Conservation (phyloP, 2,797 vertebrate genomes). For the Dallia pectoralis region DNA sequence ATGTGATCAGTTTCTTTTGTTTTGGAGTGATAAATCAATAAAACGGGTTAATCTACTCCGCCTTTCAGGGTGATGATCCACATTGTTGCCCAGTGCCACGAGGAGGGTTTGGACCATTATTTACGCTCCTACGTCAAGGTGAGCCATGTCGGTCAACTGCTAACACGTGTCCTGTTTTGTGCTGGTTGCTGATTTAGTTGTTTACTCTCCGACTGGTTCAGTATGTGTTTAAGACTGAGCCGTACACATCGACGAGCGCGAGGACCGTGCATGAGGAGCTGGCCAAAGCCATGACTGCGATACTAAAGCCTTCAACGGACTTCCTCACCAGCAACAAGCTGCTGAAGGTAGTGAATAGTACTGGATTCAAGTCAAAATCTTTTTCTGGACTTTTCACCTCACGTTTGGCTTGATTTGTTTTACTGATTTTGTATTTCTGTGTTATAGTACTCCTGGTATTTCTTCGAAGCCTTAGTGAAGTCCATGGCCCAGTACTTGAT, state of each 20-base stretch:
- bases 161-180: background rate
- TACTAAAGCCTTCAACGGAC: conserved; percentile 96
- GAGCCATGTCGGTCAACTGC: background rate
- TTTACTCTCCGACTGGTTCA: conserved; percentile 45
- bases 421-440: conserved; percentile 39
- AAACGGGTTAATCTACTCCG: background rate
- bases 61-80: conserved; percentile 92
- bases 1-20: background rate
- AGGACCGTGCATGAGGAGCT: conserved; percentile 93
- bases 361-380: background rate
- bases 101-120: conserved; percentile 94
- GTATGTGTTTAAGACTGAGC: conserved; percentile 94
- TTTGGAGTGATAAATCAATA: background rate
- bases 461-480: conserved; percentile 97
- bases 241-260: conserved; percentile 75
- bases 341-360: conserved; percentile 84
- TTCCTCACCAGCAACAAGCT: conserved; percentile 98
- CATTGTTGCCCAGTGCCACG: conserved; percentile 95
- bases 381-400: background rate
- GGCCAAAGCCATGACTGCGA: conserved; percentile 95
- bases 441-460: conserved; percentile 97
- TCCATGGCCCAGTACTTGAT: conserved; percentile 98
- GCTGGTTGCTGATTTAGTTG: background rate
- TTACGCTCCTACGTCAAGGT: conserved; percentile 96
- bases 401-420: background rate